A percentile compares a stretch with the other conserved stretches of the same genome.
Conservation (phyloP, 2,888 invertebrate species). For the Tholera decimalis region DNA sequence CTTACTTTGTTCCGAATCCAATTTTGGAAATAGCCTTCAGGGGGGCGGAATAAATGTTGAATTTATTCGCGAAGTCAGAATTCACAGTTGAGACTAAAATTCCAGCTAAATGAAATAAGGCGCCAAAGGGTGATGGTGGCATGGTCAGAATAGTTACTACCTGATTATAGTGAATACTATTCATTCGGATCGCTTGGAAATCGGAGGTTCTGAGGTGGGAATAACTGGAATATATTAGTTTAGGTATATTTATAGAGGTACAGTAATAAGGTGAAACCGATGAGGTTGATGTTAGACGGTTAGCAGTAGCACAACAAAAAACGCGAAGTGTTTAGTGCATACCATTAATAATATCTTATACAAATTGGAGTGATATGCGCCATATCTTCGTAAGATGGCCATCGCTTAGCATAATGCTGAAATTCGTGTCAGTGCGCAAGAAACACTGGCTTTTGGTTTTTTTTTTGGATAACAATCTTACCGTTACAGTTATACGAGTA, state of each 20-base stretch:
- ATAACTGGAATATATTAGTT: slow-evolving; percentile 36
- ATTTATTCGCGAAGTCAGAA: slow-evolving; percentile 58
- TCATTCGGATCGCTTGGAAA: slow-evolving; percentile 23
- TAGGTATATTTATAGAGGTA: slow-evolving; percentile 33
- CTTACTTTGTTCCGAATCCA: slow-evolving; percentile 65
- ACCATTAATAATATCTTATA: too few species aligned
- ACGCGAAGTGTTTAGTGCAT: not conserved
- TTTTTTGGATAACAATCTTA: too few species aligned
- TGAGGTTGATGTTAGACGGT: not conserved
- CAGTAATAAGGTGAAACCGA: not conserved
- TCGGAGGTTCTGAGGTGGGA: slow-evolving; percentile 15
- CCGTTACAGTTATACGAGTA: too few species aligned
- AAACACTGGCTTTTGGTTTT: too few species aligned
- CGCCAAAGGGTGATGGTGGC: slow-evolving; percentile 42
- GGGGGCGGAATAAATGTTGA: slow-evolving; percentile 51
- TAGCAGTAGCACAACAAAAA: not conserved
- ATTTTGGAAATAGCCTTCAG: slow-evolving; percentile 60
- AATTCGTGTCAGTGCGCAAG: too few species aligned
- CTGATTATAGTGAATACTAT: slow-evolving; percentile 43
- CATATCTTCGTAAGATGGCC: too few species aligned
- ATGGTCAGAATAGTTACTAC: slow-evolving; percentile 52
- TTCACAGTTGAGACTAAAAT: slow-evolving; percentile 52
- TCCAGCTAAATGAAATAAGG: slow-evolving; percentile 54
- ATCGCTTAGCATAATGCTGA: too few species aligned
- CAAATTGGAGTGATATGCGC: too few species aligned